These are phyloP conservation scores for Paedocypris micromegethes DNA, from an alignment of 2,797 vertebrate genomes.

Conservation along the genomic window DNA sequence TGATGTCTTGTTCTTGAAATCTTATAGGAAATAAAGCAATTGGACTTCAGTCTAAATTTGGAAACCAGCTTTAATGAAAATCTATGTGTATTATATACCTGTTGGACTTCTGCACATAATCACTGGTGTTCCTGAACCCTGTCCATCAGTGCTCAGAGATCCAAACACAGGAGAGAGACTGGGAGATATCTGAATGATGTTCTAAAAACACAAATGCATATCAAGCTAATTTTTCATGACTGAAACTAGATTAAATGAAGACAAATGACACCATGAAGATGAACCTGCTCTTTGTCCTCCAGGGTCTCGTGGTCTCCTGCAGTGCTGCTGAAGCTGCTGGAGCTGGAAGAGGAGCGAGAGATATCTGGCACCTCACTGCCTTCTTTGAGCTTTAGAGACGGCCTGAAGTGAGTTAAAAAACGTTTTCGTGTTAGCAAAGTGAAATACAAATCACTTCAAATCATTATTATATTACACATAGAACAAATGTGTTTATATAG, in stretches of 20 bases:
- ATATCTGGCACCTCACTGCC: slow-evolving; percentile 72
- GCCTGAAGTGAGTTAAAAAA: slow-evolving; percentile 56
- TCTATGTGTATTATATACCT: slow-evolving; percentile 61
- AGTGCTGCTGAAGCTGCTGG: slow-evolving; percentile 85
- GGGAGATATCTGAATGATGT: slow-evolving; percentile 68
- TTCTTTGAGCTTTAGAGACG: slow-evolving; percentile 77
- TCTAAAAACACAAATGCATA: slow-evolving; percentile 55
- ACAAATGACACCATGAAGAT: slow-evolving; percentile 3
- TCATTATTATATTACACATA: neutral
- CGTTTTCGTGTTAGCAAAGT: no score
- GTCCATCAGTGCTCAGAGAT: slow-evolving; percentile 67
- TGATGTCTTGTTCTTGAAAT: slow-evolving; percentile 83
- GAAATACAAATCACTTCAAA: no score
- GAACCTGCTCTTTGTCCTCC: slow-evolving; percentile 77
- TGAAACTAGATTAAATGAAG: neutral
- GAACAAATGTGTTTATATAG: neutral
- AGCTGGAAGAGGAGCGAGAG: slow-evolving; percentile 87
- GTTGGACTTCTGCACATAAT: slow-evolving; percentile 86
- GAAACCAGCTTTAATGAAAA: no score
- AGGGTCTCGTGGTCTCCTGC: slow-evolving; percentile 74
- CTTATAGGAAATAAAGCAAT: slow-evolving; percentile 50
- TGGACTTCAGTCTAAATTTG: no score
- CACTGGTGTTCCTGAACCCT: slow-evolving; percentile 69
- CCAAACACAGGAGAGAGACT: slow-evolving; percentile 66
- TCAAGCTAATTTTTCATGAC: neutral